phyloP scores from a whole-genome alignment of 2,888 invertebrate genomes.

The Blomia tropicalis region DNA sequence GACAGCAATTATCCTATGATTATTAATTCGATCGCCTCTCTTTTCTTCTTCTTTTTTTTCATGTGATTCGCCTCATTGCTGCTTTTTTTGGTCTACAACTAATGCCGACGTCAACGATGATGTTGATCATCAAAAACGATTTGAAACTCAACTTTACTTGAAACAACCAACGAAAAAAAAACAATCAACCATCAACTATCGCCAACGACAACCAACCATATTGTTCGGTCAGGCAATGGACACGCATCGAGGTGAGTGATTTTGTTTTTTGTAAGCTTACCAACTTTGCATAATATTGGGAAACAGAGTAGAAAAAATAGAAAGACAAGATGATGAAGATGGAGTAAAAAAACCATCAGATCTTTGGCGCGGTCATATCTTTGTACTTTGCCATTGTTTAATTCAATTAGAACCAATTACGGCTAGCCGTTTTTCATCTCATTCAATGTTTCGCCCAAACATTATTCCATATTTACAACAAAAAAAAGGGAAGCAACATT shows the following conservation, averaged over 20 bases:
- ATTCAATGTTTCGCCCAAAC: background rate
- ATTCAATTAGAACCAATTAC: constrained; percentile 9
- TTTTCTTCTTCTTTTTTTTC: background rate
- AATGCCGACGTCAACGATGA: background rate
- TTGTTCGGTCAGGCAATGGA: constrained; percentile 24
- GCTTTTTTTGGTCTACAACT: background rate
- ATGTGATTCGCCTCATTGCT: background rate
- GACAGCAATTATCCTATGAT: background rate
- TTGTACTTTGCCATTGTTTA: constrained; percentile 5
- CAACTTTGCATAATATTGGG: background rate
- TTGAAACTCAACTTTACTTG: no score
- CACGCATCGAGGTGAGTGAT: constrained; percentile 26
- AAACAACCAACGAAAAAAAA: no score
- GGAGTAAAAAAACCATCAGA: no score
- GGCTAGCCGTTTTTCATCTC: background rate
- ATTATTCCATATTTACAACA: no score
- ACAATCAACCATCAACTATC: background rate
- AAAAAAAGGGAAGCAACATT: no score
- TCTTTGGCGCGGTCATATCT: no score
- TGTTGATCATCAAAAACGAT: background rate
- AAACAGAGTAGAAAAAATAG: no score
- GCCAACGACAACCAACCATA: background rate
- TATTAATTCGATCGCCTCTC: background rate
- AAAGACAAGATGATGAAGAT: no score
- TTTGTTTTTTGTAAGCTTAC: background rate